These are phyloP conservation scores for Quadriops clusia DNA, from an alignment of 2,888 invertebrate species.

Conservation along the genomic window DNA sequence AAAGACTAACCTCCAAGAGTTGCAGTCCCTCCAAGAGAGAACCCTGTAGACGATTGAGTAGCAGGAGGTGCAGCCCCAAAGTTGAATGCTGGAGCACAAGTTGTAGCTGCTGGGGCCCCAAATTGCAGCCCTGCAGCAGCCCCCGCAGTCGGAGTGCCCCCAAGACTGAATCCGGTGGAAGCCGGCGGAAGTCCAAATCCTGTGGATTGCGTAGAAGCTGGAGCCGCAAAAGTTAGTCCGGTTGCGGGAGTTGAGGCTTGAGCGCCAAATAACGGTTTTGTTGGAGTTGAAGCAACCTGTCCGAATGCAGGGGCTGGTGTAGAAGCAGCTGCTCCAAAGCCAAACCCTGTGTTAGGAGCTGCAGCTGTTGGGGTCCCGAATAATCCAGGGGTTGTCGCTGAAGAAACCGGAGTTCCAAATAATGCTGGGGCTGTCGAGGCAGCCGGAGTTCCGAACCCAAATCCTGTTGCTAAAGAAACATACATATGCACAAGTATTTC, in stretches of 20 bases:
- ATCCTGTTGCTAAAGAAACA: conserved; percentile 3
- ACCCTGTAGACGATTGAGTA: conserved; percentile 4
- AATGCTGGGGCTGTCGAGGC: conserved; percentile 16
- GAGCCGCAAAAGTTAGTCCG: conserved; percentile 16
- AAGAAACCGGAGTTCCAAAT: conserved; percentile 24
- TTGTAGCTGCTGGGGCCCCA: conserved; percentile 11
- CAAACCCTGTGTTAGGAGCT: conserved; percentile 20
- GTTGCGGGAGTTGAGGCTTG: conserved; percentile 13
- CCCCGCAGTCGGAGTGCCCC: conserved; percentile 10
- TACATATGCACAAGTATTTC: no score
- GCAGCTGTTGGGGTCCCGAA: conserved; percentile 16
- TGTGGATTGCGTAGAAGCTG: conserved; percentile 12
- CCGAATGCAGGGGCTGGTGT: conserved; percentile 26
- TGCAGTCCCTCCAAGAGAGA: conserved; percentile 8
- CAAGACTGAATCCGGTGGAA: conserved; percentile 9
- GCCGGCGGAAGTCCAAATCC: conserved; percentile 13
- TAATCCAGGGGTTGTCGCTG: conserved; percentile 22
- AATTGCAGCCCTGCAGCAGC: conserved; percentile 9
- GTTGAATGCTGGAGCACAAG: conserved; percentile 9
- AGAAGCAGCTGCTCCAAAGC: conserved; percentile 28
- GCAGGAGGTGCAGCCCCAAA: conserved; percentile 16
- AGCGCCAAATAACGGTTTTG: conserved; percentile 22
- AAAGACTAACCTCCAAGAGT: no score
- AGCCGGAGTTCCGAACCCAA: conserved; percentile 28
- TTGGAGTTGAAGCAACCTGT: conserved; percentile 11